Percentiles rank a stretch among this genome's conserved stretches.
Conservation (phyloP, 2,113 vertebrate species). For the Myodes glareolus region DNA sequence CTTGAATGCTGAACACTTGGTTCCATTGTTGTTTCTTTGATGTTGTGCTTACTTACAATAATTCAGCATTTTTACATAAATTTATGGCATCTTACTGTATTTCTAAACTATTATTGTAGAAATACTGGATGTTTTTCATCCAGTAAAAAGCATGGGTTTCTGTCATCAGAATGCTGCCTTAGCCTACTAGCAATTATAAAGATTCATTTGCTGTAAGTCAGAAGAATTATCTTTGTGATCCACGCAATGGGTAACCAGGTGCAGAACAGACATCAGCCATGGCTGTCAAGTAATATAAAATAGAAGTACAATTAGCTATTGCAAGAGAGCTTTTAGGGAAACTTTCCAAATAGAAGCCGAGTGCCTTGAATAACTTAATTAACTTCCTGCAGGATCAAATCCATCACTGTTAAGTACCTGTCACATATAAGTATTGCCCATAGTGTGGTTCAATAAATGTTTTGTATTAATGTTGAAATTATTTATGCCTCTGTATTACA, state of each 20-base stretch:
- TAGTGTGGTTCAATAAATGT: conserved; percentile 70
- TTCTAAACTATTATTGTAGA: conserved; percentile 27
- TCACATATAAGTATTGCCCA: conserved; percentile 66
- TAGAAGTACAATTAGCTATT: conserved; percentile 74
- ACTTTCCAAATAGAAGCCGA: conserved; percentile 75
- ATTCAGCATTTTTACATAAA: background rate
- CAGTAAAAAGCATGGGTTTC: conserved; percentile 37
- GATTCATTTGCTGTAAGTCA: conserved; percentile 57
- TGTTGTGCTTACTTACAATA: background rate
- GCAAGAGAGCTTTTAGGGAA: conserved; percentile 75
- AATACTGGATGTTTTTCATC: too few species aligned
- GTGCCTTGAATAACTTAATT: conserved; percentile 78
- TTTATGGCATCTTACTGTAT: background rate
- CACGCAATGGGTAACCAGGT: conserved; percentile 60
- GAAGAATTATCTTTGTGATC: conserved; percentile 63
- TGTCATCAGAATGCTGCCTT: conserved; percentile 44
- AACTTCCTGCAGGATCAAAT: conserved; percentile 78
- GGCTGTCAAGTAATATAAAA: conserved; percentile 72
- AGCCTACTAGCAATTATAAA: conserved; percentile 57
- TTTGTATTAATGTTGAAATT: conserved; percentile 73
- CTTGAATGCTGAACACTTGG: background rate
- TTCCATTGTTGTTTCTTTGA: background rate
- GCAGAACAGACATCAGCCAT: conserved; percentile 66
- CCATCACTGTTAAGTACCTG: conserved; percentile 75
- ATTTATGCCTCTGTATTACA: conserved; percentile 59